Evolutionary conservation across 1,140 invertebrate genomes (phyloP).

Genomic region (Tenebrio molitor): DNA sequence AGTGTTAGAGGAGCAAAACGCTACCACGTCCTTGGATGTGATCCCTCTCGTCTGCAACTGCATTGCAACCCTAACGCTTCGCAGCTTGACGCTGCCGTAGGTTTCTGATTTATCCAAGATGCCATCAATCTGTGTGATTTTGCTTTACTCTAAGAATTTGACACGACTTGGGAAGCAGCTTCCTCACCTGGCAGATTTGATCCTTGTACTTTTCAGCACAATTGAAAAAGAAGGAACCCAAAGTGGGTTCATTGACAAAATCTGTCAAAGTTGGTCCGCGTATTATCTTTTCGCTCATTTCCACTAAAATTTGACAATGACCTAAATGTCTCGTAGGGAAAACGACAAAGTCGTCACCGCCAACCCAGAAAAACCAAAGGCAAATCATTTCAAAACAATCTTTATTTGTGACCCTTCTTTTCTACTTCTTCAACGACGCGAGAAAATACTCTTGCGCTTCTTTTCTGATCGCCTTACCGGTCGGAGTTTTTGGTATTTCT

Average conservation of each 20-base stretch:
- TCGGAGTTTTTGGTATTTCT: not conserved
- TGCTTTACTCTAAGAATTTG: too few species aligned
- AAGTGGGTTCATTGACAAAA: too few species aligned
- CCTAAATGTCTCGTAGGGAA: too few species aligned
- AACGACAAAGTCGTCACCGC: too few species aligned
- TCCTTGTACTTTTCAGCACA: slow-evolving; percentile 42
- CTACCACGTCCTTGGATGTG: slow-evolving; percentile 66
- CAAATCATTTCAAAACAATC: too few species aligned
- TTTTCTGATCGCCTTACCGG: not conserved
- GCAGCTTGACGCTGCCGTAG: slow-evolving; percentile 63
- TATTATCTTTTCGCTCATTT: too few species aligned
- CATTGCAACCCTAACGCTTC: slow-evolving; percentile 66
- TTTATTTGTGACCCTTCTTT: too few species aligned
- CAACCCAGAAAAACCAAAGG: too few species aligned
- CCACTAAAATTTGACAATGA: too few species aligned
- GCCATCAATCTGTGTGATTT: slow-evolving; percentile 69
- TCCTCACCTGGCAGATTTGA: slow-evolving; percentile 50
- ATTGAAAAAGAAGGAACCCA: slow-evolving; percentile 44
- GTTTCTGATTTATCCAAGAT: slow-evolving; percentile 67
- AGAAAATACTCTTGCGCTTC: too few species aligned
- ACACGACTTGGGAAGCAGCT: not conserved
- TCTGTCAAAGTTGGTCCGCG: too few species aligned
- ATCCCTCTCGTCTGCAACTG: slow-evolving; percentile 66
- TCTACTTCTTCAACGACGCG: too few species aligned
- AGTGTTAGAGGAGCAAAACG: slow-evolving; percentile 67